Conservation (phyloP, 2,113 vertebrate species). For the Syngnathus scovelli region DNA sequence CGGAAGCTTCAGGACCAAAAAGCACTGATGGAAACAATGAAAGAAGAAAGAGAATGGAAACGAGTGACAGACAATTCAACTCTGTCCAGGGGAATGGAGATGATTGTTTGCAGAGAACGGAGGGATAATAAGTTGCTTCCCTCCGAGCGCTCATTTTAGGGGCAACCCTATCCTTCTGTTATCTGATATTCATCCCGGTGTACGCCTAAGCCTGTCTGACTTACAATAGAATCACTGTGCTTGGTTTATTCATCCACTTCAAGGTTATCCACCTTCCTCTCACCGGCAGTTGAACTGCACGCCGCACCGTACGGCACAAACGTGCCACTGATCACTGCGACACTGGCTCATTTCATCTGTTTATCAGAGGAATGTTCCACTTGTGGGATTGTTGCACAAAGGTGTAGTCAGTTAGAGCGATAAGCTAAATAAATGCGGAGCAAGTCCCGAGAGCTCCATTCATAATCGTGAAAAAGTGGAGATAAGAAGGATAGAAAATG, state of each 20-base stretch:
- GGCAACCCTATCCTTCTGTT: constrained; percentile 57
- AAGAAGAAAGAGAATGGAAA: constrained; percentile 67
- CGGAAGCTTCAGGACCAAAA: constrained; percentile 88
- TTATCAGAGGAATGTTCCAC: constrained; percentile 22
- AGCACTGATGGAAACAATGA: constrained; percentile 78
- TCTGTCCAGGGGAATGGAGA: constrained; percentile 45
- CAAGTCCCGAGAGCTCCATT: neutral
- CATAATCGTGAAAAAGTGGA: too few relatives aligned
- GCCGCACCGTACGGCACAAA: neutral
- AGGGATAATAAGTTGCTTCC: constrained; percentile 62
- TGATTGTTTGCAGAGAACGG: constrained; percentile 62
- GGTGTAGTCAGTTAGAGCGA: constrained; percentile 17
- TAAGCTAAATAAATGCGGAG: constrained; percentile 6
- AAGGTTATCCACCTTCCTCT: constrained; percentile 43
- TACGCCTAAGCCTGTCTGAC: constrained; percentile 25
- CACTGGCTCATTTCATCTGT: constrained; percentile 18
- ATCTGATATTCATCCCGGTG: constrained; percentile 56
- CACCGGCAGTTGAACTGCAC: constrained; percentile 28
- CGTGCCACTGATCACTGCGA: neutral
- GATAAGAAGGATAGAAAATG: neutral
- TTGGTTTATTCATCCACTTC: constrained; percentile 36
- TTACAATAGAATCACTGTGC: constrained; percentile 55
- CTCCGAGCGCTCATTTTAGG: constrained; percentile 51
- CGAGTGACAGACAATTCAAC: constrained; percentile 51
- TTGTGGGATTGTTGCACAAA: constrained; percentile 21